phyloP scores from a whole-genome alignment of 53 echinoderm and acorn worm species.

The Stichopus horrens region DNA sequence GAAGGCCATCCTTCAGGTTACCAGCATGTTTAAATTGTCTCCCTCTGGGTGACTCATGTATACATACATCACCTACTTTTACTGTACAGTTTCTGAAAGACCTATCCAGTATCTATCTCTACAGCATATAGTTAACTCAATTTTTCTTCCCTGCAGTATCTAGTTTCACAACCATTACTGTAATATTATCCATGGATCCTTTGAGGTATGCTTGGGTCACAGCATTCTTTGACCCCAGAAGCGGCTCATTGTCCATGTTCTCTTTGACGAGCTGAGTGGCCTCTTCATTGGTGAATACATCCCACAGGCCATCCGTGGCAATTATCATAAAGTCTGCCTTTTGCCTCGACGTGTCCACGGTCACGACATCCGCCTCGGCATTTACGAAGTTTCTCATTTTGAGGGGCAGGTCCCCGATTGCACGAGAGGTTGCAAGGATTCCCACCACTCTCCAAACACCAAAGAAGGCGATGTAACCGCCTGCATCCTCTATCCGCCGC shows the following conservation, averaged over 20 bases:
- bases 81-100: too few species aligned
- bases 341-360: conserved; percentile 64
- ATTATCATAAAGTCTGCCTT: conserved; percentile 88
- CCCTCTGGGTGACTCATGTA: too few species aligned
- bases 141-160: not conserved
- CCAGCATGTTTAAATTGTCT: too few species aligned
- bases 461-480: conserved; percentile 92
- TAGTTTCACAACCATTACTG: conserved; percentile 89
- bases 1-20: too few species aligned
- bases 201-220: conserved; percentile 86
- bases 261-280: conserved; percentile 88
- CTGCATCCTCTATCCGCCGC: conserved; percentile 88
- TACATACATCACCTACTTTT: too few species aligned
- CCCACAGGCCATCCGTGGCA: conserved; percentile 97
- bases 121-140: not conserved
- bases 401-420: conserved; percentile 92
- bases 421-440: conserved; percentile 93
- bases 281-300: conserved; percentile 93
- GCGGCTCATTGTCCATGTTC: conserved; percentile 70
- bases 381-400: conserved; percentile 84
- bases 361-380: conserved; percentile 89
- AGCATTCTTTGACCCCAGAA: conserved; percentile 87
- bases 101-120: too few species aligned
- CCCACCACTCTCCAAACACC: conserved; percentile 97
- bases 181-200: conserved; percentile 90